Base-by-base conservation (phyloP, 2,888 invertebrate species). In the Acrobasis consociella region DNA sequence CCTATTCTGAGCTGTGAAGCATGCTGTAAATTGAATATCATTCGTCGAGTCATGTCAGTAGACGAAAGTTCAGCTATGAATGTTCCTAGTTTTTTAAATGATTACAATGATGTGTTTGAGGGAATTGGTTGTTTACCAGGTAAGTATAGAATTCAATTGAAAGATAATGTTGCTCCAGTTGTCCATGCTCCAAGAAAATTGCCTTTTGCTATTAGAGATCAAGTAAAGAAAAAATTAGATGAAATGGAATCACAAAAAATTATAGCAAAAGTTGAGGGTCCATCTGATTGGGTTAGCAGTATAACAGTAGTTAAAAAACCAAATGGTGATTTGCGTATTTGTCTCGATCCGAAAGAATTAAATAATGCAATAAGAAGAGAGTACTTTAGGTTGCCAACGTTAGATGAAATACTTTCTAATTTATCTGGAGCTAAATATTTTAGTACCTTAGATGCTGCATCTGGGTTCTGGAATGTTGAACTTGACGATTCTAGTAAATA, bases 211-310 rank as follows among this genome's bases (percentile, higher is more conserved):
- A 22, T 64, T 38, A 49, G 39, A 39, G 39, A 39, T 39, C 39
- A 39, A 39, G 39, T 39, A 9, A 49, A 58, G 60, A 55, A 17
- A 37, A 53, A 16, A 49, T n/a, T n/a, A n/a, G n/a, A n/a, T 49
- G 49, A 49, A 49, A 49, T 49, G 49, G 49, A 60, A 37, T 16
- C 11, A 0, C 53, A 59, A 15, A 13, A 16, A n/a, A 62, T 68
- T n/a, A 68, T 66, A 16, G 60, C 49, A 16, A 68, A 66, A 46
- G 68, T 68, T 3, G 66, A 66, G n/a, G 65, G 68, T 13, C 66
- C 66, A 1, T 58, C 65, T 11, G 68, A 68, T 31, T 68, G 68
- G 68, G 67, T 67, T 0, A 67, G 39, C 39, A 64, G 64, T 39
- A 64, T 65, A 15, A 64, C 62, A 5, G 51, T 67, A 17, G 67